Base-by-base conservation (phyloP, 2,797 vertebrate genomes). In the Phyllotis vaccarum region DNA sequence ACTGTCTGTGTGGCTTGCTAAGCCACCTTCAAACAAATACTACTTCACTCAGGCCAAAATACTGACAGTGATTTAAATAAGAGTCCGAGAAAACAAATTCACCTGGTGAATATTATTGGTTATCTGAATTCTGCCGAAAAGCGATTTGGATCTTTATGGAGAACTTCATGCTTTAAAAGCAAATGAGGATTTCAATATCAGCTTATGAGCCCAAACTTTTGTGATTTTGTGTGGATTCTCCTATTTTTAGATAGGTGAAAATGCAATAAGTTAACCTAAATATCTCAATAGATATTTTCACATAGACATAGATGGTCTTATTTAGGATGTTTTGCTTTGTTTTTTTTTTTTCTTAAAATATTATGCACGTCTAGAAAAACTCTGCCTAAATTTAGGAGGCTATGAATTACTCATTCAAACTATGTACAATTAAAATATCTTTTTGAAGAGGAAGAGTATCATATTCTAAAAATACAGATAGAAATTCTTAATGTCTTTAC, bases 361-460 rank as follows among this genome's bases (percentile, higher is more conserved):
- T 94, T 83, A 79, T 74, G 37, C 76, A 97, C 79, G 97, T 91
- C 97, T 96, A 90, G 83, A 97, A 89, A 96, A 75, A 79, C 85
- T 92, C 93, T 79, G 97, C 88, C 93, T 98, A 98, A 98, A 97
- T 97, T 97, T 97, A 98, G 96, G 74, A 97, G 75, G 76, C 21
- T 90, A 81, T 97, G 60, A 98, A 97, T 98, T 98, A 98, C 97
- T 98, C 94, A 98, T 97, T 94, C 91, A 87, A 98, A 88, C 79
- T 72, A 87, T 68, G 83, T 93, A n/a, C 91, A 96, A 91, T 91
- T 95, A 91, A 92, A 54, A 88, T 96, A 92, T 75, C 46, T 12
- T 0, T 97, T 97, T 83, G 75, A 81, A 93, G 49, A 54, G 54
- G 29, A 16, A 75, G 27, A 89, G 46, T 80, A 82, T 87, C 93